A percentile compares a stretch with the other conserved stretches of the same genome.
phyloP scores from a whole-genome alignment of 2,797 vertebrate genomes.

The Odontamblyopus lacepedii region DNA sequence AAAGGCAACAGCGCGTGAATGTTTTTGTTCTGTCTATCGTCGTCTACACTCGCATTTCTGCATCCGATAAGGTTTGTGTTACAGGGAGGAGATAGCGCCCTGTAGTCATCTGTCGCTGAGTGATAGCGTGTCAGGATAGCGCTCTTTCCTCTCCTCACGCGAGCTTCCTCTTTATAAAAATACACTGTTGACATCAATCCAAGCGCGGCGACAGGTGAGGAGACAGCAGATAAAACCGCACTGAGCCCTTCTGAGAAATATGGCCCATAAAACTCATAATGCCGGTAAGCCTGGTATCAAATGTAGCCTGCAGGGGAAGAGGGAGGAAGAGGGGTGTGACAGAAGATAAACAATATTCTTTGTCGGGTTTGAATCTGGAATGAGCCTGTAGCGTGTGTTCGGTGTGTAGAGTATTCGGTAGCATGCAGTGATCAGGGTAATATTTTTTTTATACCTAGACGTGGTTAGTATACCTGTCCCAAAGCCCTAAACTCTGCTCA shows the following conservation, averaged over 20 bases:
- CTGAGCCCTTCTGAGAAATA: conserved; percentile 8
- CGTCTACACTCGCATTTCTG: not conserved
- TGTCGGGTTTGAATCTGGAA: not conserved
- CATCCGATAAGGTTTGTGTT: conserved; percentile 2
- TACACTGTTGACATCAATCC: conserved; percentile 16
- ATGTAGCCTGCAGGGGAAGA: not conserved
- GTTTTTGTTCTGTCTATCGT: not conserved
- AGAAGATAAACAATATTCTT: not conserved
- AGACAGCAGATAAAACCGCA: conserved; percentile 9
- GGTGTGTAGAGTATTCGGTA: not conserved
- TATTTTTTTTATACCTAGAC: too few species aligned
- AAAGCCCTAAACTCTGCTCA: too few species aligned
- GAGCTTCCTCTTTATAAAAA: conserved; percentile 4
- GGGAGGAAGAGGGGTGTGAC: not conserved
- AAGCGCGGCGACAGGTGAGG: conserved; percentile 1
- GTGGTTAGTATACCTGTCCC: too few species aligned
- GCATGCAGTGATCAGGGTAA: not conserved
- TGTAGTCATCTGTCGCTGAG: conserved; percentile 1
- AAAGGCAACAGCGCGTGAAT: not conserved
- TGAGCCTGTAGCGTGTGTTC: not conserved
- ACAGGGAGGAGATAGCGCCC: not conserved
- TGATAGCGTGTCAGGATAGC: conserved; percentile 34
- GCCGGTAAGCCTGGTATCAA: not conserved
- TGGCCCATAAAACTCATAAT: conserved; percentile 8
- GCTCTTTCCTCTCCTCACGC: conserved; percentile 25